Evolutionary conservation across 2,797 vertebrate species (phyloP).

Genomic region (Scomberomorus guttatus): DNA sequence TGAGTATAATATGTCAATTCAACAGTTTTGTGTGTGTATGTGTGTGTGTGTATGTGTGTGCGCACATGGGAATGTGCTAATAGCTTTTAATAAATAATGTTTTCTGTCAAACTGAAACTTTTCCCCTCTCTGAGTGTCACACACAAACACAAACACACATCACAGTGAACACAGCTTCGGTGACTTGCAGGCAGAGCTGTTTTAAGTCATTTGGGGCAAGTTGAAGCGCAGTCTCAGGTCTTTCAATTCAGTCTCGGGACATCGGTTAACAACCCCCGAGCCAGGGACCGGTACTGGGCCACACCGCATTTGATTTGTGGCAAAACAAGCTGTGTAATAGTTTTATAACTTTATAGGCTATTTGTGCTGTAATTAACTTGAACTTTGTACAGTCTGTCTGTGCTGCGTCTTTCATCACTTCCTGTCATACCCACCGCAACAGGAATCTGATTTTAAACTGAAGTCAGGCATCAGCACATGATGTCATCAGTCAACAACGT

Average conservation of each 20-base stretch:
- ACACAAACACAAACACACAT: slow-evolving; percentile 34
- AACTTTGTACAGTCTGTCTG: not conserved
- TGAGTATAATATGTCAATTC: slow-evolving; percentile 62
- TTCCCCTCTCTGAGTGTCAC: slow-evolving; percentile 3
- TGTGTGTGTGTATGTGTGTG: slow-evolving; percentile 34
- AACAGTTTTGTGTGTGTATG: slow-evolving; percentile 36
- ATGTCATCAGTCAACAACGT: too few relatives aligned
- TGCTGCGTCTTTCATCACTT: not conserved
- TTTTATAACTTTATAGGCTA: not conserved
- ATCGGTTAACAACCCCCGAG: not conserved
- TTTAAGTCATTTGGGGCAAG: slow-evolving; percentile 18
- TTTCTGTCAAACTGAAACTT: slow-evolving; percentile 34
- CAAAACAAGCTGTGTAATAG: not conserved
- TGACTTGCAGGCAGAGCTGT: slow-evolving; percentile 43
- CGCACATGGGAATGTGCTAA: slow-evolving; percentile 33
- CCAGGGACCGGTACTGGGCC: not conserved
- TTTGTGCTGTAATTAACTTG: not conserved
- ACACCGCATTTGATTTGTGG: not conserved
- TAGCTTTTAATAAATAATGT: slow-evolving; percentile 52
- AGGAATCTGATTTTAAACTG: too few relatives aligned
- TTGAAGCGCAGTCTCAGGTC: slow-evolving; percentile 9
- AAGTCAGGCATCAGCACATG: too few relatives aligned
- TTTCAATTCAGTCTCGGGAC: not conserved
- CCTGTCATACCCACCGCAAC: too few relatives aligned
- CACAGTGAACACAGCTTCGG: slow-evolving; percentile 24